phyloP scores from a whole-genome alignment of 2,888 invertebrate genomes.

The Brachyptera putata region DNA sequence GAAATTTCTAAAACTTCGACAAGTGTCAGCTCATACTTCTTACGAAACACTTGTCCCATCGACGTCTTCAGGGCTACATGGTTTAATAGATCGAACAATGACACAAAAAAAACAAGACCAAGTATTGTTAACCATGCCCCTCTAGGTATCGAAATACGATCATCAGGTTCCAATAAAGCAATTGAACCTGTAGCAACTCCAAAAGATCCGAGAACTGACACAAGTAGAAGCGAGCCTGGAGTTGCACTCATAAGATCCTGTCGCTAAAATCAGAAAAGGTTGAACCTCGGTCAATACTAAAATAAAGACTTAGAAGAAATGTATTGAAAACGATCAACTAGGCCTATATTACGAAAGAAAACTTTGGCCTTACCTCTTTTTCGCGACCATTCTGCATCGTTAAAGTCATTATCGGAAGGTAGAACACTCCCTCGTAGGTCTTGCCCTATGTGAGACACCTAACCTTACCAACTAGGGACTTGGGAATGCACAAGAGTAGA shows the following conservation, averaged over 20 bases:
- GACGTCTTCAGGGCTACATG: conserved; percentile 56
- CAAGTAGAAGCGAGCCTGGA: conserved; percentile 41
- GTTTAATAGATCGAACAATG: conserved; percentile 61
- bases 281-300: no score
- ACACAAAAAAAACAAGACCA: conserved; percentile 64
- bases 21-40: conserved; percentile 60
- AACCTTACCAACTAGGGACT: no score
- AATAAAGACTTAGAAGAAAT: no score
- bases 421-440: no score
- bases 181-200: conserved; percentile 47
- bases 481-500: no score
- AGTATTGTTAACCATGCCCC: conserved; percentile 58
- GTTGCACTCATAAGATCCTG: conserved; percentile 23
- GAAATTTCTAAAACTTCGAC: conserved; percentile 68
- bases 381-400: no score
- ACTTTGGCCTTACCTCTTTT: no score
- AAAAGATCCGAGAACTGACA: conserved; percentile 45
- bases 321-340: no score
- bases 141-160: conserved; percentile 54
- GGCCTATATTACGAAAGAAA: no score
- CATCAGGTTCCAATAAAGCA: conserved; percentile 49
- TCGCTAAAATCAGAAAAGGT: conserved; percentile 24
- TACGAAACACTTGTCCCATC: conserved; percentile 55
- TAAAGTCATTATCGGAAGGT: no score
- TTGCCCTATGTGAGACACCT: no score